Evolutionary conservation across 1,140 invertebrate species (phyloP), one percentile per base, ranked within the genome.

Genomic region (Helicoverpa zea): DNA sequence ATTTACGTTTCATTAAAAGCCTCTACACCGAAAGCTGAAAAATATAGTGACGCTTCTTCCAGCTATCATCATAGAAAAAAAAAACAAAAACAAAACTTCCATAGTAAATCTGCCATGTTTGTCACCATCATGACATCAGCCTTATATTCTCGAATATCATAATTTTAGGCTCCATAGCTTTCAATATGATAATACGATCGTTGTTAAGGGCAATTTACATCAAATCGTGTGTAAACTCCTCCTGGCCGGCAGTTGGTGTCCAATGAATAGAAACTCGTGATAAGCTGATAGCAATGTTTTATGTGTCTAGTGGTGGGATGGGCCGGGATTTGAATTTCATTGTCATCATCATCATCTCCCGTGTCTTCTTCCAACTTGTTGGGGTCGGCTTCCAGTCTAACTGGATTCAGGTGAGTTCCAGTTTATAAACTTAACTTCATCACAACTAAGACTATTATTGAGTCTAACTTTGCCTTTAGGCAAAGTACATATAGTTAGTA

Each of bases 211-310:
- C 61, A 77, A 77, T 77, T 77, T 77, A 64, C 75, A 52, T 64
- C 59, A 52, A 77, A 77, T 77, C 61, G 49, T 77, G 75, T 29
- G 75, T 77, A 54, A 77, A 66, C 61, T 43, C 18, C 75, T 77
- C n/a, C 18, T 77, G 75, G 35, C 75, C 75, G 61, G 75, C n/a
- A 66, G 49, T 77, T 77, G 75, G 61, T 77, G 61, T 63, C 29
- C 75, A 77, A 35, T 77, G 75, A 77, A 54, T 66, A 77, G 75
- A 66, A 77, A 77, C 75, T 51, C 3, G 35, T 63, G 75, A 77
- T 77, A 77, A 77, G 61, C 75, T 77, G 75, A 64, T 77, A 63
- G 47, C 29, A 13, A 35, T 23, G n/a, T 64, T 77, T 64, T 77
- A 76, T 14, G 61, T 35, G 23, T 16, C 43, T 52, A 54, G 47